phyloP scores from a whole-genome alignment of 1,140 invertebrate species.

The Vanessa atalanta region DNA sequence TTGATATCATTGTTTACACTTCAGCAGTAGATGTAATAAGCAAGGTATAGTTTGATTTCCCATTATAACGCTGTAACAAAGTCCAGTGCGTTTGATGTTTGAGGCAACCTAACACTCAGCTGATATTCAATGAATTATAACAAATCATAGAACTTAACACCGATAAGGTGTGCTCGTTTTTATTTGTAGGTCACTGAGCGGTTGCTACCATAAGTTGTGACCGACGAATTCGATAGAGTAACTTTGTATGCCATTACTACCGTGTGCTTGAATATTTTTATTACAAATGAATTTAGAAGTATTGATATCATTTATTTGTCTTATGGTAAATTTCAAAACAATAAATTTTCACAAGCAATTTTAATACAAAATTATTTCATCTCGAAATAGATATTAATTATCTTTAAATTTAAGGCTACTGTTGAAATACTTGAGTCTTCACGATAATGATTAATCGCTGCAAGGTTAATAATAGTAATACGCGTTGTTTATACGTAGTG shows the following conservation, averaged over 20 bases:
- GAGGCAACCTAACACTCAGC: neutral
- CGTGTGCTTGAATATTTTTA: slow-evolving; percentile 46
- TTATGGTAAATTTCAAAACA: neutral
- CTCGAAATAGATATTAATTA: neutral
- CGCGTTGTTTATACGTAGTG: slow-evolving; percentile 6
- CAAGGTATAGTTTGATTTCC: neutral
- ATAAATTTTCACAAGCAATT: neutral
- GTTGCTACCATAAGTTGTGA: slow-evolving; percentile 53
- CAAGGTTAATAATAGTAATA: slow-evolving; percentile 24
- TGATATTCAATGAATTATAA: slow-evolving; percentile 20
- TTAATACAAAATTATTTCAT: neutral
- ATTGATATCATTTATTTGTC: slow-evolving; percentile 1
- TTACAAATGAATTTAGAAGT: slow-evolving; percentile 32
- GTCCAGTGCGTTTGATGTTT: neutral
- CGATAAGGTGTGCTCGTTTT: slow-evolving; percentile 40
- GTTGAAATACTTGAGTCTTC: neutral
- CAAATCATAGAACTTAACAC: slow-evolving; percentile 13
- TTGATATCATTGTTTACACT: neutral
- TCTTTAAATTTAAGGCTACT: neutral
- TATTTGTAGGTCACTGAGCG: slow-evolving; percentile 64
- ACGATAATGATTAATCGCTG: slow-evolving; percentile 6
- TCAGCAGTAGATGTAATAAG: neutral
- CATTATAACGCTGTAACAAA: neutral
- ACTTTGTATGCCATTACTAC: slow-evolving; percentile 39
- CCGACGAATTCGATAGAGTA: slow-evolving; percentile 53